Evolutionary conservation across 2,888 invertebrate genomes (phyloP).

Genomic region (Dusona sp.): DNA sequence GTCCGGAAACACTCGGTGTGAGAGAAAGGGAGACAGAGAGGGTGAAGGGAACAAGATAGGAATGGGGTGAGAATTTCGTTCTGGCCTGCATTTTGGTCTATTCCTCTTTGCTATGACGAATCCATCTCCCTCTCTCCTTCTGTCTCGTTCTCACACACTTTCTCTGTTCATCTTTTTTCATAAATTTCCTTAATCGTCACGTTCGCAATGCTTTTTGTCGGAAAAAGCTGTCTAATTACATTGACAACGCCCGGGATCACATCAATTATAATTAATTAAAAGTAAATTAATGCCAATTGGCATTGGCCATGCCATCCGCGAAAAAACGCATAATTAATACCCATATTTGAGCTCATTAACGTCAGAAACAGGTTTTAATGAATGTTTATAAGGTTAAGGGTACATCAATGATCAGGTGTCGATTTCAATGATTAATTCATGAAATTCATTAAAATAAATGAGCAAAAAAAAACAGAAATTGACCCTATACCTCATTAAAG

Average conservation of each 20-base stretch:
- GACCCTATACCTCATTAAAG: background rate
- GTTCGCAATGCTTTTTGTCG: constrained; percentile 18
- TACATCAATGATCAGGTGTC: background rate
- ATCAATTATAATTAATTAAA: background rate
- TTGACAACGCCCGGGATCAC: background rate
- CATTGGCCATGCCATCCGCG: no score
- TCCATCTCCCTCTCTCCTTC: constrained; percentile 18
- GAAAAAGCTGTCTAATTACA: no score
- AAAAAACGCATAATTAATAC: no score
- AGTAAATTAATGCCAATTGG: background rate
- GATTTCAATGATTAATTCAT: background rate
- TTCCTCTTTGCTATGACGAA: background rate
- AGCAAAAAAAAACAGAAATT: no score
- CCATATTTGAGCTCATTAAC: background rate
- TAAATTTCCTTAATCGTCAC: constrained; percentile 45
- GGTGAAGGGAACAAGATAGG: background rate
- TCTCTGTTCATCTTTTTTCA: constrained; percentile 23
- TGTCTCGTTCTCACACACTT: constrained; percentile 13
- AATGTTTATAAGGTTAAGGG: background rate
- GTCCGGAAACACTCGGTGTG: constrained; percentile 24
- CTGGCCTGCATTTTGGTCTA: constrained; percentile 17
- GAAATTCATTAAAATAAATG: background rate
- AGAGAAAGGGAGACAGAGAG: constrained; percentile 44
- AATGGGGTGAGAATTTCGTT: constrained; percentile 8
- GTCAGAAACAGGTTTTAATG: background rate